Percentiles rank a stretch among this genome's conserved stretches.
phyloP scores from a whole-genome alignment of 2,113 vertebrate genomes.

The Hiodon alosoides region DNA sequence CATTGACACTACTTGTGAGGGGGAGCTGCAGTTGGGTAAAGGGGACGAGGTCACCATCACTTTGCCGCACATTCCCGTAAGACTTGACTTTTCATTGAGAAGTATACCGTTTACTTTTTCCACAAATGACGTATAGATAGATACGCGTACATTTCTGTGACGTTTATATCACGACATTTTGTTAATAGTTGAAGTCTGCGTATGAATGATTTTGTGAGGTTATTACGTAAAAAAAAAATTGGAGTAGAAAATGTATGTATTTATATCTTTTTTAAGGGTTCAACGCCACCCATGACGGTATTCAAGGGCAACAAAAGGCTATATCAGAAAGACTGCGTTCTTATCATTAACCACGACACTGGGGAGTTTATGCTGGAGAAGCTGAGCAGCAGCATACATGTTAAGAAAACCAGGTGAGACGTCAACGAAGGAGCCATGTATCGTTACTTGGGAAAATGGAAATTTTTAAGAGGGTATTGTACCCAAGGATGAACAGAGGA shows the following conservation, averaged over 20 bases:
- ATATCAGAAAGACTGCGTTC: slow-evolving; percentile 96
- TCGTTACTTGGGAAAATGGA: not conserved
- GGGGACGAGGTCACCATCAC: slow-evolving; percentile 98
- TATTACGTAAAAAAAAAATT: too few species aligned
- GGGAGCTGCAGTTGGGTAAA: slow-evolving; percentile 94
- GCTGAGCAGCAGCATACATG: slow-evolving; percentile 96
- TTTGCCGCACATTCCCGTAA: slow-evolving; percentile 92
- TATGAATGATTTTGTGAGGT: too few species aligned
- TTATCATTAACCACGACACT: slow-evolving; percentile 97
- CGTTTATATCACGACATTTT: too few species aligned
- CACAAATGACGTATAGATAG: too few species aligned
- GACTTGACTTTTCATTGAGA: slow-evolving; percentile 15
- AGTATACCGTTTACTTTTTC: too few species aligned
- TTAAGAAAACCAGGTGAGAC: slow-evolving; percentile 94
- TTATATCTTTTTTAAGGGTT: slow-evolving; percentile 68
- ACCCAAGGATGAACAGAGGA: too few species aligned
- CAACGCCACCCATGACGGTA: slow-evolving; percentile 95
- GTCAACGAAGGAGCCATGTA: not conserved
- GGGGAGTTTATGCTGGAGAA: slow-evolving; percentile 94
- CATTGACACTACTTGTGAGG: slow-evolving; percentile 92
- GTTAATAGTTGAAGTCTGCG: too few species aligned
- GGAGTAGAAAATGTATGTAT: not conserved
- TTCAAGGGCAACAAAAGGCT: slow-evolving; percentile 98
- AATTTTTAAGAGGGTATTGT: not conserved
- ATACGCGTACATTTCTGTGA: too few species aligned